A percentile compares a stretch with the other conserved stretches of the same genome.
These are phyloP conservation scores for Mermis nigrescens DNA, from an alignment of 2,888 invertebrate species.

Conservation along the genomic window DNA sequence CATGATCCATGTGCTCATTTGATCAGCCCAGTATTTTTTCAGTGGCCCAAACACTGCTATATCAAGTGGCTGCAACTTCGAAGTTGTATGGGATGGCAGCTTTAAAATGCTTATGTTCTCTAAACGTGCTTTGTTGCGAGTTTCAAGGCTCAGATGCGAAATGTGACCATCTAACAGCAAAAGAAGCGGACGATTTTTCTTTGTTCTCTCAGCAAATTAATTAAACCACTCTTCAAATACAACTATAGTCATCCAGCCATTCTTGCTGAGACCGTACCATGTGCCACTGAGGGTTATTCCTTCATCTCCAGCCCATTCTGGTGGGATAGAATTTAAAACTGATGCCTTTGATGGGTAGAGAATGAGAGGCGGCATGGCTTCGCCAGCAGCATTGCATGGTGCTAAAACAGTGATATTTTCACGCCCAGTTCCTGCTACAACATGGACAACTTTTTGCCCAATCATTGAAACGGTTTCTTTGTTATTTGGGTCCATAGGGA, in stretches of 20 bases:
- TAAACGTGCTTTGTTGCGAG: too few species aligned
- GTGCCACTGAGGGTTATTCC: background rate
- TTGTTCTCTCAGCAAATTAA: background rate
- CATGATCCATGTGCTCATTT: background rate
- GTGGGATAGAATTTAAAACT: background rate
- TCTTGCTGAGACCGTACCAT: background rate
- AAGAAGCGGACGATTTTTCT: too few species aligned
- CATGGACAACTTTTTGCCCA: background rate
- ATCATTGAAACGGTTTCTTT: background rate
- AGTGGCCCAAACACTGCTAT: background rate
- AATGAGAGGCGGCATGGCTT: background rate
- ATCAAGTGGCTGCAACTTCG: background rate
- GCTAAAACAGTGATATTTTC: background rate
- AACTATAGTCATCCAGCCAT: background rate
- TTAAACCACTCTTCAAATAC: background rate
- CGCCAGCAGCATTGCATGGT: background rate
- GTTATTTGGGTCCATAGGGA: background rate
- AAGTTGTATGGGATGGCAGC: background rate
- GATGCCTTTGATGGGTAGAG: background rate
- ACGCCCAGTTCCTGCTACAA: background rate
- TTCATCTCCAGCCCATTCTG: background rate
- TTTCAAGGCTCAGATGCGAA: too few species aligned
- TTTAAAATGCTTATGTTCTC: too few species aligned
- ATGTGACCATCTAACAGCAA: too few species aligned
- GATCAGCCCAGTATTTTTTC: background rate